phyloP scores from a whole-genome alignment of 2,113 vertebrate species.

The Lathamus discolor region DNA sequence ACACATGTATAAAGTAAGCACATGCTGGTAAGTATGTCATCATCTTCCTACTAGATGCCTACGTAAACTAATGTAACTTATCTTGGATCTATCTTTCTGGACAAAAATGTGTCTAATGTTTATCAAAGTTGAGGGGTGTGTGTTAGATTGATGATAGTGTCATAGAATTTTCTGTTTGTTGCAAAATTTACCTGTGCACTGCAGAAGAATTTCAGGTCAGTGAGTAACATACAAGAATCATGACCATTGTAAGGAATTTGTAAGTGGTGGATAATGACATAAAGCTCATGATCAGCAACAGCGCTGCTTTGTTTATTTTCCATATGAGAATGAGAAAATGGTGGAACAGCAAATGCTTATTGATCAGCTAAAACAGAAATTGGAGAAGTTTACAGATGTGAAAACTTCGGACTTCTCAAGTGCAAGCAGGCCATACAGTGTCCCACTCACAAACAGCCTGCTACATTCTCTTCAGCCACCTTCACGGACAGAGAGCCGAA shows the following conservation, averaged over 20 bases:
- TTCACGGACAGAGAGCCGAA: slow-evolving; percentile 55
- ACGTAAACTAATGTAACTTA: background rate
- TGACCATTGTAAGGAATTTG: background rate
- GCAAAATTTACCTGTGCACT: background rate
- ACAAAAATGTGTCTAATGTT: background rate
- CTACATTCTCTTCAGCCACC: slow-evolving; percentile 25
- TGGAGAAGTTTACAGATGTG: slow-evolving; percentile 55
- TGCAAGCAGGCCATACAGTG: slow-evolving; percentile 76
- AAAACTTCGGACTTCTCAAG: slow-evolving; percentile 29
- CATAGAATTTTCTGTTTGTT: background rate
- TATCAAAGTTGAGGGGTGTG: background rate
- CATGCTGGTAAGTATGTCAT: background rate
- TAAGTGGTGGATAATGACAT: background rate
- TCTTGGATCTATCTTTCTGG: background rate
- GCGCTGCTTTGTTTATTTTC: slow-evolving; percentile 15
- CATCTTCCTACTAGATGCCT: background rate
- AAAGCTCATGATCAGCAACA: background rate
- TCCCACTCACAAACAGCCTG: slow-evolving; percentile 71
- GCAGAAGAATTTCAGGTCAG: background rate
- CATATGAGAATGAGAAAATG: slow-evolving; percentile 84
- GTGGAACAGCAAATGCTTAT: slow-evolving; percentile 86
- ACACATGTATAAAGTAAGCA: background rate
- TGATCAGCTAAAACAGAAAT: slow-evolving; percentile 75
- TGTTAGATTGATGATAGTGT: background rate
- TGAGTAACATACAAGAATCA: background rate